phyloP scores from a whole-genome alignment of 2,888 invertebrate species.

The Eugnorisma glareosa region DNA sequence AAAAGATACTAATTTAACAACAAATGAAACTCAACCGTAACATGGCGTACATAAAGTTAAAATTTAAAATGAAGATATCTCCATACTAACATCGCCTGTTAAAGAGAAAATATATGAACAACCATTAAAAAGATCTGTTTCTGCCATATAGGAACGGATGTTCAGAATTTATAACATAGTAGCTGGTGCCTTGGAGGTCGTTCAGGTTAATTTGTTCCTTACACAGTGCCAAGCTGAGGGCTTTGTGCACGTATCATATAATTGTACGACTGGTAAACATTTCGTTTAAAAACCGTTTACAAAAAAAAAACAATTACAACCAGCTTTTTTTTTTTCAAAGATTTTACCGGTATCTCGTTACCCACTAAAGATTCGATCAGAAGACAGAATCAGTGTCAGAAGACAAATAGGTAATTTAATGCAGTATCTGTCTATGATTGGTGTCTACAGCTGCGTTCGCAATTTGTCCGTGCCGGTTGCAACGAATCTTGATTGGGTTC shows the following conservation, averaged over 20 bases:
- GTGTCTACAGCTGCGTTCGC: neutral
- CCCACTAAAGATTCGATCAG: neutral
- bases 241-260: neutral
- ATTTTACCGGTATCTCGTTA: neutral
- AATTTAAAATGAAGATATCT: conserved; percentile 9
- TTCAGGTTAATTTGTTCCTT: conserved; percentile 54
- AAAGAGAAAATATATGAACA: conserved; percentile 66
- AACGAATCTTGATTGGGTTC: neutral
- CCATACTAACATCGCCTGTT: conserved; percentile 32
- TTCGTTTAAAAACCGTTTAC: neutral
- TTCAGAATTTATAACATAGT: conserved; percentile 63
- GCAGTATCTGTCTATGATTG: neutral
- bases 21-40: conserved; percentile 17
- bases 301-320: neutral
- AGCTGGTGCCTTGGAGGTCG: conserved; percentile 43
- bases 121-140: conserved; percentile 70
- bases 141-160: conserved; percentile 63
- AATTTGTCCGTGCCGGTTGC: neutral
- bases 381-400: too few species aligned
- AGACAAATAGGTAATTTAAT: neutral
- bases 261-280: neutral
- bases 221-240: conserved; percentile 9
- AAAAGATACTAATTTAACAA: conserved; percentile 20
- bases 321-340: neutral
- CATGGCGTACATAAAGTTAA: neutral